These are phyloP conservation scores for Napeogenes inachia DNA, from an alignment of 2,888 invertebrate species.

Conservation along the genomic window DNA sequence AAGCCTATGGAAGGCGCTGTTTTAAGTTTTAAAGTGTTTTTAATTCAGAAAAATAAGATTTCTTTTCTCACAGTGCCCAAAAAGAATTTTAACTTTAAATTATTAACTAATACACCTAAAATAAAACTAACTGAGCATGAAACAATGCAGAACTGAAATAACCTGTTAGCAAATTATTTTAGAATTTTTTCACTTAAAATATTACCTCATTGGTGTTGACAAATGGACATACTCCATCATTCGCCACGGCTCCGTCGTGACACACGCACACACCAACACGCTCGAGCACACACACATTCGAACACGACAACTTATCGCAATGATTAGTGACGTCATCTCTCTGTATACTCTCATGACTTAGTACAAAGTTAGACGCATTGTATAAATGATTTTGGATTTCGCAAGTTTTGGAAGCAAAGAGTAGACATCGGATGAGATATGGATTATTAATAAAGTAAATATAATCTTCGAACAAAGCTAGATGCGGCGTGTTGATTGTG, in stretches of 20 bases:
- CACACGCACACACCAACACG: conserved; percentile 73
- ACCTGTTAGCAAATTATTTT: no score
- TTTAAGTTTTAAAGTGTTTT: no score
- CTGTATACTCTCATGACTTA: conserved; percentile 53
- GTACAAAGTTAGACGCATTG: conserved; percentile 49
- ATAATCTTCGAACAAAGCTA: conserved; percentile 85
- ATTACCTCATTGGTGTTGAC: conserved; percentile 40
- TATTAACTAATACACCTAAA: no score
- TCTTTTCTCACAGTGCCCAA: no score
- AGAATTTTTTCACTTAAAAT: not conserved
- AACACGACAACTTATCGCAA: conserved; percentile 72
- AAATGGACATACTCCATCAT: conserved; percentile 41
- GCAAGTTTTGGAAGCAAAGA: conserved; percentile 71
- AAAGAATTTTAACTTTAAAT: no score
- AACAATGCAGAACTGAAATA: no score
- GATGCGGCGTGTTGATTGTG: conserved; percentile 76
- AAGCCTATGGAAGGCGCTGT: no score
- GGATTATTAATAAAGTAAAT: conserved; percentile 82
- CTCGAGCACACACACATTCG: conserved; percentile 78
- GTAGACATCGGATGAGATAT: conserved; percentile 80
- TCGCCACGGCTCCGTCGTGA: conserved; percentile 57
- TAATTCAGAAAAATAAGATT: no score
- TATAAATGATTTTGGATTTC: conserved; percentile 56
- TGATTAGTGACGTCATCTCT: conserved; percentile 53
- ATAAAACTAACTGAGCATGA: no score